These are phyloP conservation scores for Drosophila mayaguana DNA, from an alignment of 2,888 invertebrate species.

Conservation along the genomic window DNA sequence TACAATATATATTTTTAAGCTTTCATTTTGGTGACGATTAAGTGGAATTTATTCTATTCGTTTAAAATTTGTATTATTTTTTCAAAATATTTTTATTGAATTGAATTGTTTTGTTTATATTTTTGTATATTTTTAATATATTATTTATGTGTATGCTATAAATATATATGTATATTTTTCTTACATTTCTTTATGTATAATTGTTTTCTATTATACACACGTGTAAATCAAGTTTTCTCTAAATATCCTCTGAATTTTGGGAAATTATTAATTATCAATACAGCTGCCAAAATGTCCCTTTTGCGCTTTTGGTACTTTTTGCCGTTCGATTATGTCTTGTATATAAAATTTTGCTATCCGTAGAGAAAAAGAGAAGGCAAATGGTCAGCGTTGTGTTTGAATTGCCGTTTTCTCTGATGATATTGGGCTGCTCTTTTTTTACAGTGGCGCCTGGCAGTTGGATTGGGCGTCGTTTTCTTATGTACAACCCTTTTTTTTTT, in stretches of 20 bases:
- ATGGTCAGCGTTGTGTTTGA: conserved; percentile 10
- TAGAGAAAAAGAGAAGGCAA: neutral
- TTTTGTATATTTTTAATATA: too few relatives aligned
- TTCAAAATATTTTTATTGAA: too few relatives aligned
- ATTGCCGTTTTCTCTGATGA: conserved; percentile 8
- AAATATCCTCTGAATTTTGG: neutral
- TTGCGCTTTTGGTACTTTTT: neutral
- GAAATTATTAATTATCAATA: neutral
- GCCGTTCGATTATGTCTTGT: neutral
- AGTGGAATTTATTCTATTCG: too few relatives aligned
- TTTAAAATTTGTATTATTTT: too few relatives aligned
- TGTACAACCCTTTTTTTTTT: conserved; percentile 22
- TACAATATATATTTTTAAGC: too few relatives aligned
- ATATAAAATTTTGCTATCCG: neutral
- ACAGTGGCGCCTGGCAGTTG: conserved; percentile 13
- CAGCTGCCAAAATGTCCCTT: neutral
- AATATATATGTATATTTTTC: too few relatives aligned
- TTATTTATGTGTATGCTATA: too few relatives aligned
- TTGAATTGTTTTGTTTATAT: too few relatives aligned
- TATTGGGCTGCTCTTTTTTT: conserved; percentile 4
- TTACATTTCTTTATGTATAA: too few relatives aligned
- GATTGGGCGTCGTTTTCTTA: conserved; percentile 1
- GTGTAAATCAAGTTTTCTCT: neutral
- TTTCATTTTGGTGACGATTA: too few relatives aligned
- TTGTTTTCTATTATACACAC: too few relatives aligned